Conservation (phyloP, 2,797 vertebrate genomes). For the Sebastes umbrosus region DNA sequence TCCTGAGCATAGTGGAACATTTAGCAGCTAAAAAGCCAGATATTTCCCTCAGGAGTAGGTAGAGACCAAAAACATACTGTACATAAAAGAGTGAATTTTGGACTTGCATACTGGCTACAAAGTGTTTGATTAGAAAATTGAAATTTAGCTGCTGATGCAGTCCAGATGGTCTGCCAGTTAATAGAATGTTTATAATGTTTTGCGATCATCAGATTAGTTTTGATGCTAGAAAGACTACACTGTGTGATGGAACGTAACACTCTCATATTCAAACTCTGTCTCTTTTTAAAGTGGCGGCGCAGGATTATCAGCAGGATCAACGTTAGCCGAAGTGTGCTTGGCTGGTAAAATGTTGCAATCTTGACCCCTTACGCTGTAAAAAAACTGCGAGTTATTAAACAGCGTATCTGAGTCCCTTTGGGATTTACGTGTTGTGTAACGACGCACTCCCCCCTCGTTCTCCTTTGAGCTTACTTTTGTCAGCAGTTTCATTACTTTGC, state of each 20-base stretch:
- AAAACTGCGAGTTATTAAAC: constrained; percentile 59
- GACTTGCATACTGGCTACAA: not conserved
- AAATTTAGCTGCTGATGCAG: no score
- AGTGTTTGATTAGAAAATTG: not conserved
- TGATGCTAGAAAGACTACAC: not conserved
- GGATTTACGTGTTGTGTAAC: constrained; percentile 53
- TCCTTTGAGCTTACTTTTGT: constrained; percentile 69
- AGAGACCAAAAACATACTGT: not conserved
- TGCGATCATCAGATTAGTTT: not conserved
- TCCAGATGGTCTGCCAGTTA: not conserved
- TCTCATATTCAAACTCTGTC: constrained; percentile 11
- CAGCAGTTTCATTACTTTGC: constrained; percentile 80
- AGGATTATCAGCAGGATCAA: constrained; percentile 31
- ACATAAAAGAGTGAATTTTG: not conserved
- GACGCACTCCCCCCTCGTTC: constrained; percentile 49
- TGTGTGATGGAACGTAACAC: not conserved
- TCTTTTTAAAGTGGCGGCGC: not conserved
- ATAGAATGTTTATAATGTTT: not conserved
- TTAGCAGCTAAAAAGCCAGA: no score
- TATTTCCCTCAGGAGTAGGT: not conserved
- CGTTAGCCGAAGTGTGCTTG: constrained; percentile 10
- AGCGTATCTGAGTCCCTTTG: constrained; percentile 20
- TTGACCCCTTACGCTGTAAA: constrained; percentile 19
- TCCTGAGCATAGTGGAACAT: no score
- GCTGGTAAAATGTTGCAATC: constrained; percentile 53